Percentiles rank a stretch among this genome's conserved stretches.
Conservation (phyloP, 2,797 vertebrate species). For the Clarias platycephalus region DNA sequence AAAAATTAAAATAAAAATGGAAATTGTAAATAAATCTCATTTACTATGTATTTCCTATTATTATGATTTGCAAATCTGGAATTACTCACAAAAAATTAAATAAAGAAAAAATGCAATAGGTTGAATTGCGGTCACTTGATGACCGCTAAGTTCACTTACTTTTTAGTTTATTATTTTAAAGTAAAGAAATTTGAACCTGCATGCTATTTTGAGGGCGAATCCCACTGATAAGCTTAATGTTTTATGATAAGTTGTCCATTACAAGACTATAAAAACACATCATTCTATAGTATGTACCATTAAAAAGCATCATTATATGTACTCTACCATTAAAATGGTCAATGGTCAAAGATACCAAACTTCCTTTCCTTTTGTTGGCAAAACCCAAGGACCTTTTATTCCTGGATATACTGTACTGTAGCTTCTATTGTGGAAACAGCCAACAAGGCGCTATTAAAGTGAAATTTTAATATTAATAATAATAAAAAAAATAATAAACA, state of each 20-base stretch:
- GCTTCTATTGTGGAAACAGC: background rate
- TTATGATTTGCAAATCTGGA: background rate
- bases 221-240: background rate
- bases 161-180: background rate
- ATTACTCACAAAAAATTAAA: background rate
- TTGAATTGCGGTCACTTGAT: background rate
- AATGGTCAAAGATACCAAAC: background rate
- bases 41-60: background rate
- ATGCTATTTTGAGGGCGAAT: background rate
- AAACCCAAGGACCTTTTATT: background rate
- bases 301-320: no score
- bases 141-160: background rate
- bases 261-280: background rate
- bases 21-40: background rate
- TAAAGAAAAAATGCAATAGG: background rate
- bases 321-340: background rate
- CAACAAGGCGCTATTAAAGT: background rate
- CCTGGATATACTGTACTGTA: background rate
- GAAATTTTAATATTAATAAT: background rate
- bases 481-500: background rate
- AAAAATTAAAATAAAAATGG: no score
- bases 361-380: background rate
- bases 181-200: background rate
- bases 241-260: background rate
- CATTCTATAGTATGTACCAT: background rate